Evolutionary conservation across 2,797 vertebrate species (phyloP).

Genomic region (Merluccius polli): DNA sequence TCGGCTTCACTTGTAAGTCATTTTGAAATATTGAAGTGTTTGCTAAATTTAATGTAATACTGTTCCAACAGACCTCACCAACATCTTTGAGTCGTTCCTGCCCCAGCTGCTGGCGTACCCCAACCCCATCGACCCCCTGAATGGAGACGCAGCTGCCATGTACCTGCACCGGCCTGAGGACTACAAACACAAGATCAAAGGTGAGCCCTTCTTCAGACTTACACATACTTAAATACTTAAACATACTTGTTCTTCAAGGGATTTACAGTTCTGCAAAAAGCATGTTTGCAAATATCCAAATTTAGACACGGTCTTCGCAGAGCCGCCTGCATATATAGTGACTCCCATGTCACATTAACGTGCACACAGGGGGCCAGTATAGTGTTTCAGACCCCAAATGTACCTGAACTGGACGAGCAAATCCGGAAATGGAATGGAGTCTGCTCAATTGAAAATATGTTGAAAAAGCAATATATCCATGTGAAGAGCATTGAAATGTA

Average conservation of each 20-base stretch:
- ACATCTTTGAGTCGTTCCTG: slow-evolving; percentile 98
- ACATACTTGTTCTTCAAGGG: no score
- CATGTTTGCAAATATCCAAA: no score
- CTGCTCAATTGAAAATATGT: neutral
- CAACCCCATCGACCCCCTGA: slow-evolving; percentile 95
- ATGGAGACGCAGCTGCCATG: slow-evolving; percentile 96
- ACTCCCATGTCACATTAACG: no score
- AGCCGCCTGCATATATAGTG: no score
- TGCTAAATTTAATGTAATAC: neutral
- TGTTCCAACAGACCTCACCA: slow-evolving; percentile 84
- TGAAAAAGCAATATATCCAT: neutral
- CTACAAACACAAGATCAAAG: slow-evolving; percentile 99
- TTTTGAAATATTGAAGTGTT: neutral
- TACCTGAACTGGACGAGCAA: neutral
- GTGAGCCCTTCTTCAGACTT: slow-evolving; percentile 57
- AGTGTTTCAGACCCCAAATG: neutral
- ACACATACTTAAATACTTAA: neutral
- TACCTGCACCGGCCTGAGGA: slow-evolving; percentile 98
- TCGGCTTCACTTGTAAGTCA: no score
- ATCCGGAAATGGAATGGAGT: neutral
- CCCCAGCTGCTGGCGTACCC: slow-evolving; percentile 97
- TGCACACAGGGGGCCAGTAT: neutral
- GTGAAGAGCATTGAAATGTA: neutral
- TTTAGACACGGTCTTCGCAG: no score
- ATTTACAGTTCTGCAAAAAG: no score